Base-by-base conservation (phyloP, 2,888 invertebrate genomes). In the Caenorhabditis sp. region DNA sequence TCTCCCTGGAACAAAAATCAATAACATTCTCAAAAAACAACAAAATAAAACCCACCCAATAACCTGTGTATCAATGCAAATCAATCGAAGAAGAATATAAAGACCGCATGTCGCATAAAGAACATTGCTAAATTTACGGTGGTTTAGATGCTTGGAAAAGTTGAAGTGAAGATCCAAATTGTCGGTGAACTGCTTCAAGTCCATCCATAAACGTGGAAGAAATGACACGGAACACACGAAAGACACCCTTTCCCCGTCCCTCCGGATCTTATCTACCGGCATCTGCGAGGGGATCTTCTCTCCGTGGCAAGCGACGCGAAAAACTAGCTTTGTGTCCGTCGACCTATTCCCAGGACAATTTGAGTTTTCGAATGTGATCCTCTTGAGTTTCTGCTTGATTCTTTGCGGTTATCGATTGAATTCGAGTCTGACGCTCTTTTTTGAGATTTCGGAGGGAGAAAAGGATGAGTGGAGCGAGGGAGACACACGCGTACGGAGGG, bases 331-430 rank as follows among this genome's bases (percentile, higher is more conserved):
- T n/a, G n/a, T 5, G 5, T 26, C 44, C 55, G 26, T n/a, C 44
- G n/a, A 40, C 8, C 5, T 44, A 78, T 20, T 53, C 65, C 78
- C 78, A 79, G 20, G 70, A 70, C 5, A 44, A 22, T 37, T 71
- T 65, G 15, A 79, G 78, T 60, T 70, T 79, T 60, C 65, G 56
- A 22, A 79, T 79, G 55, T 79, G 70, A 53, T 79, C 70, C 4
- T 79, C 78, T 35, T 71, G 70, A 6, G 78, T 60, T 65, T 79
- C 70, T 22, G 65, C 64, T 22, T 51, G 37, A 37, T 78, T 79
- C n/a, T 44, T 35, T 26, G 50, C 22, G 18, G 65, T 65, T 61
- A 79, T 65, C 28, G 70, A 60, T 40, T 79, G 56, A 61, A 79
- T 79, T 40, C 55, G 64, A 4, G 71, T 60, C 40, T 70, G 65